phyloP scores from a whole-genome alignment of 2,888 invertebrate genomes.

The Criorhina ranunculi region DNA sequence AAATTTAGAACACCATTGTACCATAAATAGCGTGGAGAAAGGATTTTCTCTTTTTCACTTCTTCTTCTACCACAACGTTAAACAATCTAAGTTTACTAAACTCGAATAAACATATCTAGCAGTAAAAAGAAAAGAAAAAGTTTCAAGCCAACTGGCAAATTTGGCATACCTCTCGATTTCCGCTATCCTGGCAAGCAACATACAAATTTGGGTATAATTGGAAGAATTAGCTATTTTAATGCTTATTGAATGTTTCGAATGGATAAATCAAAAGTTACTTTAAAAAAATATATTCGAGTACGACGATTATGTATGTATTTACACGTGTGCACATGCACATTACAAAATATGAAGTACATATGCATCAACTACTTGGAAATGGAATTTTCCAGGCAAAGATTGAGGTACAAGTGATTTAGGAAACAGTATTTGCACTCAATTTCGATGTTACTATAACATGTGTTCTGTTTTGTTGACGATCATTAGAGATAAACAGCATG shows the following conservation, averaged over 20 bases:
- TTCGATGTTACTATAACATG: no score
- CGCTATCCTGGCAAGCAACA: constrained; percentile 88
- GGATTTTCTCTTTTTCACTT: constrained; percentile 40
- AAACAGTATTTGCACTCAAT: not conserved
- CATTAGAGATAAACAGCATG: no score
- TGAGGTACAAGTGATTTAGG: constrained; percentile 29
- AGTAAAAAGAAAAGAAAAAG: constrained; percentile 79
- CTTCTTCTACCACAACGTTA: constrained; percentile 32
- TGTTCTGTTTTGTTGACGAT: no score
- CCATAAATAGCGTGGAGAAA: constrained; percentile 7
- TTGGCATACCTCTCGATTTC: constrained; percentile 88
- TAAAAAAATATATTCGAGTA: constrained; percentile 52
- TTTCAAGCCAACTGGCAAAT: constrained; percentile 82
- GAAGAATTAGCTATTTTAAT: constrained; percentile 73
- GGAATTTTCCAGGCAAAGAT: not conserved
- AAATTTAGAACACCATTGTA: constrained; percentile 9
- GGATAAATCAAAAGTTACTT: constrained; percentile 78
- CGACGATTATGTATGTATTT: constrained; percentile 38
- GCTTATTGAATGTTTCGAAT: constrained; percentile 74
- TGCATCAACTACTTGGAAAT: constrained; percentile 60
- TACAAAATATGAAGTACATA: constrained; percentile 63
- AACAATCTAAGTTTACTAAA: constrained; percentile 24
- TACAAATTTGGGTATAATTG: constrained; percentile 81
- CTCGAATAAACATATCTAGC: constrained; percentile 61
- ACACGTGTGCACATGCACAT: constrained; percentile 74